A percentile compares a stretch with the other conserved stretches of the same genome.
Conservation (phyloP, 2,888 invertebrate species). For the Drosophila helvetica region DNA sequence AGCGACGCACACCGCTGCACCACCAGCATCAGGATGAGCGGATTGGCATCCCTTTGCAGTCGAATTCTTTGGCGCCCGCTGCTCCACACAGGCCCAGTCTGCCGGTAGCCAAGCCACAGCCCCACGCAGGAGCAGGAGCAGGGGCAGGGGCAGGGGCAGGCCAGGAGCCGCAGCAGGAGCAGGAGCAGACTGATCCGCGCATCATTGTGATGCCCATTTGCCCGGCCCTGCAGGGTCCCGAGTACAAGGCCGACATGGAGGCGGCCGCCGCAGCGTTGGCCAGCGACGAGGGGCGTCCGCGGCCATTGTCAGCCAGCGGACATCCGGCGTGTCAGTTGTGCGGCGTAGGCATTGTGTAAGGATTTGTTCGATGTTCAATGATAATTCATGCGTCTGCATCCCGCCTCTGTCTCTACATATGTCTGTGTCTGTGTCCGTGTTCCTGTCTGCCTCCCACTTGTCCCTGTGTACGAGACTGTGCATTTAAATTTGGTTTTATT, state of each 20-base stretch:
- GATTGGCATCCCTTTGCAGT: conserved; percentile 85
- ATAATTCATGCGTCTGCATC: conserved; percentile 60
- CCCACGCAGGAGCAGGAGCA: conserved; percentile 30
- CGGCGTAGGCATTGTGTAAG: conserved; percentile 84
- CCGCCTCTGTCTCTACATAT: conserved; percentile 6
- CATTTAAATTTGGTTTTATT: conserved; percentile 77
- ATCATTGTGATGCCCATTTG: conserved; percentile 82
- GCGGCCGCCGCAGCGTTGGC: conserved; percentile 79
- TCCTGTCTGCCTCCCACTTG: neutral
- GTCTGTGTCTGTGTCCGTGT: conserved; percentile 28
- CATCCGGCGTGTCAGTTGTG: conserved; percentile 83
- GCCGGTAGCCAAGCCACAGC: conserved; percentile 78
- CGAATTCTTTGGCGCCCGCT: conserved; percentile 86
- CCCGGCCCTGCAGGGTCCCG: conserved; percentile 81
- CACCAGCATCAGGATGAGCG: conserved; percentile 69
- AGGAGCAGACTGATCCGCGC: conserved; percentile 75
- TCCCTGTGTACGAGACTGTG: conserved; percentile 40
- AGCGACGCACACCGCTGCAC: conserved; percentile 84
- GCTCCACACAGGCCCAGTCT: conserved; percentile 85
- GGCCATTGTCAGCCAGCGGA: conserved; percentile 80
- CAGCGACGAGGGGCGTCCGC: conserved; percentile 70
- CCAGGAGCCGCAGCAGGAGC: conserved; percentile 22
- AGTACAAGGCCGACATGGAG: conserved; percentile 81
- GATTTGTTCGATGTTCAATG: conserved; percentile 65
- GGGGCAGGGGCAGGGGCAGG: conserved; percentile 26